Conservation (phyloP, 2,113 vertebrate species). For the Lichenostomus cassidix region DNA sequence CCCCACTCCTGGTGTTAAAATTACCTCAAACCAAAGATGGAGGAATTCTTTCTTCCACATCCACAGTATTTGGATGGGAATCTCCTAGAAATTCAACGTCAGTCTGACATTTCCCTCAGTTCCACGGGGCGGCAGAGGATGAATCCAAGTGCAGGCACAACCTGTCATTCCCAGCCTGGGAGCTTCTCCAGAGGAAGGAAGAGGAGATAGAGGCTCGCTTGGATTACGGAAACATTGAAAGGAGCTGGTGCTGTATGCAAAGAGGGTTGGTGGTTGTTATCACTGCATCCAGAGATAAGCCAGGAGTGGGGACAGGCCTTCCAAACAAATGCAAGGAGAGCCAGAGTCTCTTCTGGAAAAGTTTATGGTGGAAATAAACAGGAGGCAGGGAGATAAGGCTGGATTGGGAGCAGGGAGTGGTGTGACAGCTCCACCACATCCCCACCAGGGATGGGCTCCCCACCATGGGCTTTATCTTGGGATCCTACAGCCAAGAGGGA, state of each 20-base stretch:
- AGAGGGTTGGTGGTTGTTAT: slow-evolving; percentile 12
- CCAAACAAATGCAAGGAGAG: background rate
- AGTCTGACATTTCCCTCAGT: background rate
- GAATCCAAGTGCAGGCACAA: background rate
- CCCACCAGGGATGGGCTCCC: background rate
- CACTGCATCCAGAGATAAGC: background rate
- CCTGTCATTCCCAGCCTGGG: background rate
- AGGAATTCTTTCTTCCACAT: background rate
- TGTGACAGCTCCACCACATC: background rate
- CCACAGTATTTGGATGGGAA: background rate
- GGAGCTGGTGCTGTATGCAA: background rate
- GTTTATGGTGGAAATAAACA: slow-evolving; percentile 5
- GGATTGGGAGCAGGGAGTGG: background rate
- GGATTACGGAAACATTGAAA: background rate
- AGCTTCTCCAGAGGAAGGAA: background rate
- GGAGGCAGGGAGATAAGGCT: background rate
- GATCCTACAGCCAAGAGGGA: background rate
- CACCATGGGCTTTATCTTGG: rapidly evolving
- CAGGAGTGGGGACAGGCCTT: slow-evolving; percentile 21
- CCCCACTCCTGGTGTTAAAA: background rate
- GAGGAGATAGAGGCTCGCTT: background rate
- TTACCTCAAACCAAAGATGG: background rate
- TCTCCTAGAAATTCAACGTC: background rate
- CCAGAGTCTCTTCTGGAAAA: background rate
- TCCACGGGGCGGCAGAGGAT: background rate